Conservation (phyloP, 2,888 invertebrate genomes). For the Diaphora mendica region DNA sequence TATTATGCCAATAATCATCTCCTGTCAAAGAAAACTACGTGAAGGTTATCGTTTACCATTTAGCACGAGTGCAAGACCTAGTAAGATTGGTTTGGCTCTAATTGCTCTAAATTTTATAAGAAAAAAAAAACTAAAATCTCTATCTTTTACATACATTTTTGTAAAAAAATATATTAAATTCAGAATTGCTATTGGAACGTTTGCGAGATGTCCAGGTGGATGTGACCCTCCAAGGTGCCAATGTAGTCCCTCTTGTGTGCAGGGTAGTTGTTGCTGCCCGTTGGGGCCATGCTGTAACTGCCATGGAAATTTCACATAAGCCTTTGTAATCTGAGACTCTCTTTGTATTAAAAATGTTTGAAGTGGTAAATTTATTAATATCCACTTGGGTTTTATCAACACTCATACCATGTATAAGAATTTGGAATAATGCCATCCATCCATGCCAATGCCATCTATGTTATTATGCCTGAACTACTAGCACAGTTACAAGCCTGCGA, state of each 20-base stretch:
- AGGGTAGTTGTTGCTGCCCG: constrained; percentile 62
- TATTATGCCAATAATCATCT: too few species aligned
- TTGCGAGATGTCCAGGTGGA: constrained; percentile 70
- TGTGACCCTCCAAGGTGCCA: constrained; percentile 59
- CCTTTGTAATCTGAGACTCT: constrained; percentile 6
- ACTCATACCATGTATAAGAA: neutral
- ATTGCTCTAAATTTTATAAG: too few species aligned
- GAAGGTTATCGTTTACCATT: neutral
- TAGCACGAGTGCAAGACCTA: neutral
- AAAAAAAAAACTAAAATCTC: too few species aligned
- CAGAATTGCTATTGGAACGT: constrained; percentile 69
- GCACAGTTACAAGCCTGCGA: neutral
- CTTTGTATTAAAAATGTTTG: constrained; percentile 23
- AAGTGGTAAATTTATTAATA: neutral
- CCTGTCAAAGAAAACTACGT: neutral
- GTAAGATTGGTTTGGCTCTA: too few species aligned
- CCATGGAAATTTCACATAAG: constrained; percentile 43
- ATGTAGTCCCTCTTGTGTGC: constrained; percentile 56
- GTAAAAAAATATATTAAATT: too few species aligned
- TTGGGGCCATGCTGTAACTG: constrained; percentile 67
- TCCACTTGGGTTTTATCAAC: too few species aligned
- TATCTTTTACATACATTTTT: too few species aligned
- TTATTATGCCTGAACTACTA: neutral
- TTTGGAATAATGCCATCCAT: neutral
- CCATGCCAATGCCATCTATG: constrained; percentile 12